phyloP scores from a whole-genome alignment of 2,888 invertebrate species.

The Meganola albula region DNA sequence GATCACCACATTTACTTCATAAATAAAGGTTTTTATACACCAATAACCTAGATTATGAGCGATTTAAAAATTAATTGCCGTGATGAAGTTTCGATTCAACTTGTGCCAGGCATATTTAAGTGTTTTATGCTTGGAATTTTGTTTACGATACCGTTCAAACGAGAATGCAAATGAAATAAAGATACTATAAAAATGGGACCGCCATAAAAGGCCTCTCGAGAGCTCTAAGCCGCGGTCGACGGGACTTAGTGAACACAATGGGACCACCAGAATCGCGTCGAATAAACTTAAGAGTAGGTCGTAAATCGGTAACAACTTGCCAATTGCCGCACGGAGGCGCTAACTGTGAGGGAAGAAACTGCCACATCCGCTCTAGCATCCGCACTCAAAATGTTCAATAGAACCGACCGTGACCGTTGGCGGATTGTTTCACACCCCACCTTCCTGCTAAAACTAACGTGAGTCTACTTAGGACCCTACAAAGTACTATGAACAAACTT shows the following conservation, averaged over 20 bases:
- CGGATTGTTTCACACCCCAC: conserved; percentile 21
- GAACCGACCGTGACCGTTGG: conserved; percentile 22
- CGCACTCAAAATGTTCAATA: conserved; percentile 66
- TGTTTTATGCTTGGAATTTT: conserved; percentile 33
- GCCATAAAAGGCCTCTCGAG: conserved; percentile 58
- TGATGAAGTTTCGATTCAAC: conserved; percentile 29
- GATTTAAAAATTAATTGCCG: conserved; percentile 16
- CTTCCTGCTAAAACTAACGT: no score
- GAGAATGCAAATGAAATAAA: conserved; percentile 59
- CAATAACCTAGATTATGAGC: conserved; percentile 7
- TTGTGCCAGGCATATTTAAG: conserved; percentile 34
- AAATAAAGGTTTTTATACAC: no score
- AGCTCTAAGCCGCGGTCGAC: conserved; percentile 47
- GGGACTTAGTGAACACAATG: conserved; percentile 63
- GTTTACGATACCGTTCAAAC: conserved; percentile 52
- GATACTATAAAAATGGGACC: conserved; percentile 53
- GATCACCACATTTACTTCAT: no score
- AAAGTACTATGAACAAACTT: no score
- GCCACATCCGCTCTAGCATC: conserved; percentile 71
- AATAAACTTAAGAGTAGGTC: conserved; percentile 71
- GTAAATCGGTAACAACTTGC: conserved; percentile 72
- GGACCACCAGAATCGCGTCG: conserved; percentile 72
- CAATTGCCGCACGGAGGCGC: conserved; percentile 75
- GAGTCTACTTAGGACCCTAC: no score
- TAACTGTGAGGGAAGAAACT: conserved; percentile 58